Base-by-base conservation (phyloP, 1,140 invertebrate genomes). In the Berghia stephanieae region DNA sequence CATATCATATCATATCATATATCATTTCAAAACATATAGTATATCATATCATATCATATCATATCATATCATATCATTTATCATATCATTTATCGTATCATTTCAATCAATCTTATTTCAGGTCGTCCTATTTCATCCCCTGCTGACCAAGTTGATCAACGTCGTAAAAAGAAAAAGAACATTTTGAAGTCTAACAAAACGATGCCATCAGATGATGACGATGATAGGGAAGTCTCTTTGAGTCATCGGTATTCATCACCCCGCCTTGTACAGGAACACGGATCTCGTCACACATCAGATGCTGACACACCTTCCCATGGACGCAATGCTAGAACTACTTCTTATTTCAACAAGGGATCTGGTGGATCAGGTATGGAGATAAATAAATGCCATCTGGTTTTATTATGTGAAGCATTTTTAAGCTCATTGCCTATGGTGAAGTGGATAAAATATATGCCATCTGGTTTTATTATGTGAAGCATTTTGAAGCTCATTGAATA, bases 121-220 rank as follows among this genome's bases (percentile, higher is more conserved):
- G n/a, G n/a, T n/a, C n/a, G n/a, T n/a, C n/a, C n/a, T n/a, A n/a
- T n/a, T n/a, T n/a, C n/a, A n/a, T n/a, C n/a, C n/a, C n/a, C n/a
- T n/a, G n/a, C n/a, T n/a, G n/a, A n/a, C n/a, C n/a, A n/a, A n/a
- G n/a, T n/a, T n/a, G n/a, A n/a, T n/a, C n/a, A n/a, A n/a, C 72
- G 55, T 43, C 24, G 55, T 2, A 76, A 68, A 38, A 76, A 76
- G 31, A 67, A 76, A 31, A 24, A 21, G 24, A 76, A 68, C 44
- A 31, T 76, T 31, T 38, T 76, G 1, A 5, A 63, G 13, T 76
- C 63, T 6, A 76, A 76, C 31, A 76, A 60, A 60, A 3, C 68
- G 2, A 44, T 44, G 6, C 74, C 74, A 1, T 63, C 73, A 4
- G 57, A 75, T 44, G 60, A 66, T 44, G 57, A 75, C 3, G 18